Percentiles rank a stretch among this genome's conserved stretches.
These are phyloP conservation scores for Trinorchestia longiramus DNA, from an alignment of 1,140 invertebrate genomes.

Conservation along the genomic window DNA sequence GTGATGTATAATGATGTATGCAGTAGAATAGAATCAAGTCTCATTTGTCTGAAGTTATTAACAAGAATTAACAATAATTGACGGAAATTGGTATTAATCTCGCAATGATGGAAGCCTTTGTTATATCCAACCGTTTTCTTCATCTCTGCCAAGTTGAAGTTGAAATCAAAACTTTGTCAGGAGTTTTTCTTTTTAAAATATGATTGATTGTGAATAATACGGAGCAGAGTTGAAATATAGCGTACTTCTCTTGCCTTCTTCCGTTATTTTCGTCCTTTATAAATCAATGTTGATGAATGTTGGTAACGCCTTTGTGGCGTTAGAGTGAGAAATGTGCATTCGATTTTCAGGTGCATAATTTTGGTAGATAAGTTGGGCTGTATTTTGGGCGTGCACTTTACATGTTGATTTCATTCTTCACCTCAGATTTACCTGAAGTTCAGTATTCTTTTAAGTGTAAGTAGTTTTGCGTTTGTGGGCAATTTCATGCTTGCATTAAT, in stretches of 20 bases:
- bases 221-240: neutral
- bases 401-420: neutral
- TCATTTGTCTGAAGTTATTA: too few species aligned
- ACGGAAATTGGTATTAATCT: neutral
- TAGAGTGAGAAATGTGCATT: neutral
- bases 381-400: neutral
- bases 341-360: neutral
- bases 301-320: neutral
- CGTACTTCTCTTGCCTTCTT: neutral
- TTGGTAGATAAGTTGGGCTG: neutral
- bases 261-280: neutral
- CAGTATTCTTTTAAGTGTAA: too few species aligned
- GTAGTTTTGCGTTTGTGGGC: too few species aligned
- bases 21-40: too few species aligned
- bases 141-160: neutral
- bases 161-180: neutral
- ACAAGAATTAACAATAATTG: neutral
- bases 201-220: neutral
- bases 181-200: neutral
- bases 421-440: neutral
- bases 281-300: neutral
- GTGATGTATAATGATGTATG: too few species aligned
- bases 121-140: neutral
- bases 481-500: neutral
- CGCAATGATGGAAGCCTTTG: neutral